phyloP scores from a whole-genome alignment of 1,140 invertebrate genomes.

The Drosophila arawakana region DNA sequence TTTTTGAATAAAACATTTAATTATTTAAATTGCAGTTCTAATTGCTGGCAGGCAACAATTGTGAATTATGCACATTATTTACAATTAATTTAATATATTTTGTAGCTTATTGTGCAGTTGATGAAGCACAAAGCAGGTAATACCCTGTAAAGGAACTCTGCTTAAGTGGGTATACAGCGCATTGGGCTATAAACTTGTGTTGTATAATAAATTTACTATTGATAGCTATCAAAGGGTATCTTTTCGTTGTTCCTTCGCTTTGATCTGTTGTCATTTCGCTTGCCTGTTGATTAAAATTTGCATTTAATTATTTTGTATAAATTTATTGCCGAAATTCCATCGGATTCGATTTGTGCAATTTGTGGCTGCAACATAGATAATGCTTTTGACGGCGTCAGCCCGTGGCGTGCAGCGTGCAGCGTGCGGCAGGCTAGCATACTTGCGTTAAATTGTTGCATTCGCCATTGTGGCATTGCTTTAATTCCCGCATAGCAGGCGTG shows the following conservation, averaged over 20 bases:
- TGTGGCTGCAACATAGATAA: conserved; percentile 63
- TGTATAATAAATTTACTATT: background rate
- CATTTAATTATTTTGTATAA: conserved; percentile 70
- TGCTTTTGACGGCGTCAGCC: background rate
- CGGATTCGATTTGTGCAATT: conserved; percentile 61
- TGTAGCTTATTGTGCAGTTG: conserved; percentile 21
- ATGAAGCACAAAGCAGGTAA: conserved; percentile 10
- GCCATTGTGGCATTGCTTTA: conserved; percentile 35
- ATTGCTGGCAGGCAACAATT: conserved; percentile 42
- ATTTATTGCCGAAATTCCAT: conserved; percentile 51
- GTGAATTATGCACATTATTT: conserved; percentile 58
- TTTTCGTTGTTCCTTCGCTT: background rate
- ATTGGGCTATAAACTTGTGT: background rate
- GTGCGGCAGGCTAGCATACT: conserved; percentile 9
- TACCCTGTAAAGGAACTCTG: conserved; percentile 2
- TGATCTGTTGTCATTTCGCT: background rate
- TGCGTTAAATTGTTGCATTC: conserved; percentile 22
- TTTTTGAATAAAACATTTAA: conserved; percentile 2
- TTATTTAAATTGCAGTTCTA: conserved; percentile 31
- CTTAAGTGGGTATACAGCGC: background rate
- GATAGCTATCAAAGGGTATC: conserved; percentile 4
- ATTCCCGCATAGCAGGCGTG: conserved; percentile 49
- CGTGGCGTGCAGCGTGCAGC: conserved; percentile 14
- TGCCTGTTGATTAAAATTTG: conserved; percentile 69
- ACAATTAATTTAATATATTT: conserved; percentile 68